Conservation (phyloP, 2,113 vertebrate genomes). For the Eurystomus gularis region DNA sequence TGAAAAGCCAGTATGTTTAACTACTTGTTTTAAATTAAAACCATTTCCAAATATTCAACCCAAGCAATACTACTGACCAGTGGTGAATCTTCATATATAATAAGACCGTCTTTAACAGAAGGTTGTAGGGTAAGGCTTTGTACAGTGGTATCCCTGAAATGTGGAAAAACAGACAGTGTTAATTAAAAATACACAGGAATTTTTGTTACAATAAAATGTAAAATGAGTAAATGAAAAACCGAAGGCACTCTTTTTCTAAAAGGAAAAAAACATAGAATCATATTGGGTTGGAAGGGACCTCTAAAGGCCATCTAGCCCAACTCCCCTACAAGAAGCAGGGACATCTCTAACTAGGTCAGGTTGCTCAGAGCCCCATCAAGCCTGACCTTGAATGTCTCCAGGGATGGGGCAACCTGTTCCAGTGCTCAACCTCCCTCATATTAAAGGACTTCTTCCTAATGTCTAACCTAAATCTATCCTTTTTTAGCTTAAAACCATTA, state of each 20-base stretch:
- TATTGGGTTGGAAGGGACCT: too few species aligned
- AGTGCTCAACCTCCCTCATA: too few species aligned
- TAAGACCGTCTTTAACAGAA: conserved; percentile 90
- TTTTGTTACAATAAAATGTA: not conserved
- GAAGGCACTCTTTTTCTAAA: not conserved
- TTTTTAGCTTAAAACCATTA: too few species aligned
- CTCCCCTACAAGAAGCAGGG: too few species aligned
- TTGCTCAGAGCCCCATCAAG: too few species aligned
- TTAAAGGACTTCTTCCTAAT: too few species aligned
- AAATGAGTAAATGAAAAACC: not conserved
- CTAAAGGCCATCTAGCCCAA: too few species aligned
- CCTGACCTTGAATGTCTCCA: too few species aligned
- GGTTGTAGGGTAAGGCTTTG: conserved; percentile 96
- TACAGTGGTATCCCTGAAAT: conserved; percentile 91
- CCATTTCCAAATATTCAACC: not conserved
- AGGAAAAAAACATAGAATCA: too few species aligned
- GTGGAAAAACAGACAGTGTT: not conserved
- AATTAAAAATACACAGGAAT: not conserved
- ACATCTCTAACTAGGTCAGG: too few species aligned
- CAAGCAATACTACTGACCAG: conserved; percentile 78
- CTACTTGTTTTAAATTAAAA: not conserved
- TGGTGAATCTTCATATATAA: conserved; percentile 94
- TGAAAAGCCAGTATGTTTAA: not conserved
- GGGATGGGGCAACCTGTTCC: too few species aligned
- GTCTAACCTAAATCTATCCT: too few species aligned